These are phyloP conservation scores for Drosophila leonis DNA, from an alignment of 2,888 invertebrate genomes.

Conservation along the genomic window DNA sequence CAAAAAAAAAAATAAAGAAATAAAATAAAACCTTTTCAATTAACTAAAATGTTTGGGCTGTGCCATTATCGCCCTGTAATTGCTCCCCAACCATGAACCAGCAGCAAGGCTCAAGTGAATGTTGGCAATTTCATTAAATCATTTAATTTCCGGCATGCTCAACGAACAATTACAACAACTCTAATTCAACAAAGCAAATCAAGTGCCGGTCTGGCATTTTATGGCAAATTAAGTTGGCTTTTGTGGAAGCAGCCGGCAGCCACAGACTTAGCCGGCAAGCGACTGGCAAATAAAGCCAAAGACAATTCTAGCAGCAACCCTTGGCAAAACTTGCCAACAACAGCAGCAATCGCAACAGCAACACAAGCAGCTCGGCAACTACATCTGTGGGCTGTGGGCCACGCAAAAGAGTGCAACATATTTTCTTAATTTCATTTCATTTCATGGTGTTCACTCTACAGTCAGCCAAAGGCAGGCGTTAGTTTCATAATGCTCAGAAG, in stretches of 20 bases:
- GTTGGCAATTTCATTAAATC: constrained; percentile 78
- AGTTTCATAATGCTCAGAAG: constrained; percentile 68
- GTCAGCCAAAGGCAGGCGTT: constrained; percentile 31
- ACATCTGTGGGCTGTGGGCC: constrained; percentile 52
- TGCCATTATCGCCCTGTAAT: constrained; percentile 60
- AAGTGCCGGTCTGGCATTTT: constrained; percentile 69
- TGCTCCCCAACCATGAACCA: constrained; percentile 23
- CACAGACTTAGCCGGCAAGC: constrained; percentile 28
- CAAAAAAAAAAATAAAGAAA: background rate
- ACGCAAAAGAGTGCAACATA: constrained; percentile 67
- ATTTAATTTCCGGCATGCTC: constrained; percentile 75
- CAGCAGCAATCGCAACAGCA: background rate
- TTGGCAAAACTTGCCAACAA: constrained; percentile 42
- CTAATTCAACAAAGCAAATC: constrained; percentile 61
- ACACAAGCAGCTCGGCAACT: constrained; percentile 26
- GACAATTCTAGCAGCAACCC: constrained; percentile 57
- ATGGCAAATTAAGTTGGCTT: constrained; percentile 75
- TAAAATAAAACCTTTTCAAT: constrained; percentile 64
- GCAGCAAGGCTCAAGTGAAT: constrained; percentile 40
- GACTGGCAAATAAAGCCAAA: constrained; percentile 62
- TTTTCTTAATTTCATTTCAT: constrained; percentile 77
- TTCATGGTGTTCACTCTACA: constrained; percentile 17
- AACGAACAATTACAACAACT: constrained; percentile 40
- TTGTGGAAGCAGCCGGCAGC: constrained; percentile 14
- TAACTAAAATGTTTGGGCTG: constrained; percentile 64